Conservation (phyloP, 2,888 invertebrate species). For the Gymnocheta viridis region DNA sequence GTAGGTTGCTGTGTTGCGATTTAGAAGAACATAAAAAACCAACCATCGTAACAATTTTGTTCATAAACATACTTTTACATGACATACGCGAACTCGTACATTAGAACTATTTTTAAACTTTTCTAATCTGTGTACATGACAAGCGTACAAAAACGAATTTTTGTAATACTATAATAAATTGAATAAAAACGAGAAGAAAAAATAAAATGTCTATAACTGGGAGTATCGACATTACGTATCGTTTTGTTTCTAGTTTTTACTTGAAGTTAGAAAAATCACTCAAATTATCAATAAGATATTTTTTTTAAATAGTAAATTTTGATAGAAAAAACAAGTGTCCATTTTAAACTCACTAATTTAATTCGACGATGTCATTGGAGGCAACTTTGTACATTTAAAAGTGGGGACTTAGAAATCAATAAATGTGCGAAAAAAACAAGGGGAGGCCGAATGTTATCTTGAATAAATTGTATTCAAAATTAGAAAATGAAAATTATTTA, state of each 20-base stretch:
- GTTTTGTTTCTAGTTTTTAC: not conserved
- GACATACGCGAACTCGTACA: not conserved
- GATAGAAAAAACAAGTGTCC: too few species aligned
- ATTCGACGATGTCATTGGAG: too few species aligned
- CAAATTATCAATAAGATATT: too few species aligned
- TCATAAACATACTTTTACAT: not conserved
- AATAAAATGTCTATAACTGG: slow-evolving; percentile 20
- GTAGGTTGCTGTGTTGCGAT: too few species aligned
- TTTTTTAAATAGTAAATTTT: too few species aligned
- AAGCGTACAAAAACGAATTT: slow-evolving; percentile 4
- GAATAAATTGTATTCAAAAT: too few species aligned
- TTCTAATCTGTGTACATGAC: slow-evolving; percentile 19
- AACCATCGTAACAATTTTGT: not conserved
- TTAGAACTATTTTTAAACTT: slow-evolving; percentile 20
- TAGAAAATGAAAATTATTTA: too few species aligned
- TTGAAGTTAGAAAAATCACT: not conserved
- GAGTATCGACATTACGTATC: not conserved
- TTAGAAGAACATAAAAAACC: not conserved
- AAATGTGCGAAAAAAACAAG: too few species aligned
- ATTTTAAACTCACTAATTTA: too few species aligned
- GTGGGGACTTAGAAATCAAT: too few species aligned
- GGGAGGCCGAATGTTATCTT: too few species aligned
- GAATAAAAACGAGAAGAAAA: not conserved
- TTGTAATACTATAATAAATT: slow-evolving; percentile 4
- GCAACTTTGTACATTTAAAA: too few species aligned